Percentiles rank a stretch among this genome's conserved stretches.
Evolutionary conservation across 2,113 vertebrate species (phyloP).

Genomic region (Notothenia coriiceps): DNA sequence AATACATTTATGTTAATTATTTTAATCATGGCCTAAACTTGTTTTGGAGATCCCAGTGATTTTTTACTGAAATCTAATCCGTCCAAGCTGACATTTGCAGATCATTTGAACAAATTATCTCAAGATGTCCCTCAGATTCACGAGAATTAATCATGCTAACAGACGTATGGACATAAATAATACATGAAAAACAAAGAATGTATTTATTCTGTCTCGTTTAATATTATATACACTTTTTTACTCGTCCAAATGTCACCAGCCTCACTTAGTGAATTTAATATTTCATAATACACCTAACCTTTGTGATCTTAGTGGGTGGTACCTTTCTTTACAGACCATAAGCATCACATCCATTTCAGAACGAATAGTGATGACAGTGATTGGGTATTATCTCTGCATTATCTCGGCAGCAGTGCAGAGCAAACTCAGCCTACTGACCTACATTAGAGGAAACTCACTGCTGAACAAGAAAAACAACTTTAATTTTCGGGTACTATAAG

Average conservation of each 20-base stretch:
- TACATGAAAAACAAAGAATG: not conserved
- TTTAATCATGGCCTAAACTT: too few relatives aligned
- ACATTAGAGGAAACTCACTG: slow-evolving; percentile 57
- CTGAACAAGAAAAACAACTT: slow-evolving; percentile 34
- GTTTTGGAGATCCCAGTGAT: too few relatives aligned
- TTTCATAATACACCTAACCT: slow-evolving; percentile 10
- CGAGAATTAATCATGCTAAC: too few relatives aligned
- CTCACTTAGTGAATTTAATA: not conserved
- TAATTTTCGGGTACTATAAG: slow-evolving; percentile 56
- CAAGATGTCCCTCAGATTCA: too few relatives aligned
- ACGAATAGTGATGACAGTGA: slow-evolving; percentile 38
- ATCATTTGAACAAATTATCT: too few relatives aligned
- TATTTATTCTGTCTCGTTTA: not conserved
- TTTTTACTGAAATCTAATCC: too few relatives aligned
- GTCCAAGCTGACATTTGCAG: too few relatives aligned
- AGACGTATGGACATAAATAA: too few relatives aligned
- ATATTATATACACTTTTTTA: not conserved
- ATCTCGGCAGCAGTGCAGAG: slow-evolving; percentile 39
- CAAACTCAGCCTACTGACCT: slow-evolving; percentile 66
- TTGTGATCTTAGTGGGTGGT: slow-evolving; percentile 24
- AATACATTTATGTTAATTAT: too few relatives aligned
- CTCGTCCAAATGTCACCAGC: slow-evolving; percentile 29
- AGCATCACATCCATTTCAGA: slow-evolving; percentile 21
- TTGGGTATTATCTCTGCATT: slow-evolving; percentile 30
- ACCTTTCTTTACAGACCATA: slow-evolving; percentile 9